phyloP scores from a whole-genome alignment of 2,888 invertebrate species.

The Stenchaetothrips biformis region DNA sequence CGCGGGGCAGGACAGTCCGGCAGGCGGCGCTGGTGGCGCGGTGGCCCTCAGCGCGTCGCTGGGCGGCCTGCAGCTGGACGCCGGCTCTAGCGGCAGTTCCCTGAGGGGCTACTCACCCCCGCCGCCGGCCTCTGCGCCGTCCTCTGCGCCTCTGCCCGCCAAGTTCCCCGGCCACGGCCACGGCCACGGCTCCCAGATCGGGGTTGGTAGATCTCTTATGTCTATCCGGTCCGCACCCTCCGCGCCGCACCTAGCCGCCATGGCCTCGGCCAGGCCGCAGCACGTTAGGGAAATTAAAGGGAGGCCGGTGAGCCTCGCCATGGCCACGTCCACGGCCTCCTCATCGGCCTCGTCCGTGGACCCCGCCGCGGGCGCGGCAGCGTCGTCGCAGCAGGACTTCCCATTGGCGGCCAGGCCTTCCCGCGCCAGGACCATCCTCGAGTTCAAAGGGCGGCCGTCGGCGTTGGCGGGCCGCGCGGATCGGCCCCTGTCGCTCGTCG shows the following conservation, averaged over 20 bases:
- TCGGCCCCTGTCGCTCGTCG: conserved; percentile 3
- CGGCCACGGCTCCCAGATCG: conserved; percentile 51
- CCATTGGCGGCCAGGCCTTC: conserved; percentile 56
- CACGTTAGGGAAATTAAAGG: conserved; percentile 59
- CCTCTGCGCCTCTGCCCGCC: conserved; percentile 47
- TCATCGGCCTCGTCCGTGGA: conserved; percentile 80
- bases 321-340: conserved; percentile 82
- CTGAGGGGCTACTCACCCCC: conserved; percentile 66
- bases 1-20: conserved; percentile 28
- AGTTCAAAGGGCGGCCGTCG: conserved; percentile 58
- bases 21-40: neutral
- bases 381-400: conserved; percentile 66
- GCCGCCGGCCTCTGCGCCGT: conserved; percentile 57
- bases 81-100: conserved; percentile 33
- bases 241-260: conserved; percentile 25
- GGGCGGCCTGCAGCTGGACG: conserved; percentile 15
- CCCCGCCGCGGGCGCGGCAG: conserved; percentile 77
- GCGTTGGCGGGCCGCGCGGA: neutral
- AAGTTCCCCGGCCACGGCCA: conserved; percentile 53
- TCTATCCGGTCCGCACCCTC: conserved; percentile 9
- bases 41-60: neutral
- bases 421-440: conserved; percentile 72
- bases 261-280: conserved; percentile 27
- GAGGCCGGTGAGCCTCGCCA: conserved; percentile 64
- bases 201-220: conserved; percentile 43